Percentiles rank a stretch among this genome's conserved stretches.
Conservation (phyloP, 2,888 invertebrate genomes). For the Sphinx pinastri region DNA sequence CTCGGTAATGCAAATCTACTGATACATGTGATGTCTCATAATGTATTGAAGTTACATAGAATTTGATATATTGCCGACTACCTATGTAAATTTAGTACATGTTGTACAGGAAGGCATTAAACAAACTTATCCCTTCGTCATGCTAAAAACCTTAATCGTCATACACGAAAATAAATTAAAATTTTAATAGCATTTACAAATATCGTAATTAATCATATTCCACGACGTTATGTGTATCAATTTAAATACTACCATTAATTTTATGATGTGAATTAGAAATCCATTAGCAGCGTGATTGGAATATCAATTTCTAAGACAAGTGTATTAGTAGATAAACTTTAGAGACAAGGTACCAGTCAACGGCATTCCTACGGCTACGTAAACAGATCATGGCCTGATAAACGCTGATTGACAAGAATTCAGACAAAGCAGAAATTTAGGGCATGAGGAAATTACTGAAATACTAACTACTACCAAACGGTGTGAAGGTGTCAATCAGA, state of each 20-base stretch:
- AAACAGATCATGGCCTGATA: slow-evolving; percentile 1
- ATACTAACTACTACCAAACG: neutral
- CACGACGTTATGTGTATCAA: neutral
- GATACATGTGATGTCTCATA: too few relatives aligned
- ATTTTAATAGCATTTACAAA: slow-evolving; percentile 15
- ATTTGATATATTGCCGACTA: neutral
- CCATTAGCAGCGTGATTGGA: neutral
- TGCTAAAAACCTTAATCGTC: slow-evolving; percentile 6
- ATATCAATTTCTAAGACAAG: neutral
- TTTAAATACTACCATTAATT: slow-evolving; percentile 11
- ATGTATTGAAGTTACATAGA: too few relatives aligned
- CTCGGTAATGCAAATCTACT: too few relatives aligned
- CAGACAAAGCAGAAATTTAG: neutral
- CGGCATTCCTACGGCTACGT: neutral
- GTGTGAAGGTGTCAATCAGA: too few relatives aligned
- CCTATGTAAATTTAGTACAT: neutral
- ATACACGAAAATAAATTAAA: slow-evolving; percentile 10
- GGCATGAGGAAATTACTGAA: neutral
- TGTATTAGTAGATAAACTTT: neutral
- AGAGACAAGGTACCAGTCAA: neutral
- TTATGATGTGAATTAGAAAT: slow-evolving; percentile 18
- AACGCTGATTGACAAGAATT: neutral
- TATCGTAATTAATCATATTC: slow-evolving; percentile 8
- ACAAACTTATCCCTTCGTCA: slow-evolving; percentile 5
- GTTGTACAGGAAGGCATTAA: slow-evolving; percentile 10